Base-by-base conservation (phyloP, 2,888 invertebrate species). In the Campoplex capitator region DNA sequence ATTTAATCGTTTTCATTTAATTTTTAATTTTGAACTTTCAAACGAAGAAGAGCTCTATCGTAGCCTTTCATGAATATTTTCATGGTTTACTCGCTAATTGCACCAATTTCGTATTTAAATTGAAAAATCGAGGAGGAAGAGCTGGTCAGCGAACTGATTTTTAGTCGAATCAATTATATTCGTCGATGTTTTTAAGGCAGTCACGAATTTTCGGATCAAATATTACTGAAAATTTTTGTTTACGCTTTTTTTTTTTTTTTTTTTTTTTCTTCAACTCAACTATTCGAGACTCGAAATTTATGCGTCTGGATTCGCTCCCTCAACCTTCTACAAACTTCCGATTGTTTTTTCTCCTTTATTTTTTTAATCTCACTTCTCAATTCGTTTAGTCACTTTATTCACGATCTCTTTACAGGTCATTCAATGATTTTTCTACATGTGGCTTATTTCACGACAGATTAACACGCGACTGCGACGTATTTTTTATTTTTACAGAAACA, bases 401-500 rank as follows among this genome's bases (percentile, higher is more conserved):
- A 71, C 45, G 70, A 58, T 54, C 45, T 48, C 56, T 70, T 71
- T 71, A 3, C 68, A 51, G 28, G 28, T 79, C 68, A 54, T 32
- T 58, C 67, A 54, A 79, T 45, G 45, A n/a, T 76, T 32, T 81
- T 80, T 65, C 42, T 75, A 56, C 79, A 16, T 38, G 23, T 23
- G 28, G 62, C 38, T 65, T 42, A 28, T 73, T 42, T 56, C 74
- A 58, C 42, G n/a, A 56, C 42, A 35, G n/a, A 73, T 73, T n/a
- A 58, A 58, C 54, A 38, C 38, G 67, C 32, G n/a, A n/a, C 18
- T 67, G 35, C n/a, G 13, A 65, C 32, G 18, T 18, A 48, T 51
- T n/a, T 51, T n/a, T 62, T 11, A 18, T 65, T 62, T 62, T 77
- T 42, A 71, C 48, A 71, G n/a, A 71, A 32, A 65, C 76, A 76